A percentile compares a stretch with the other conserved stretches of the same genome.
phyloP scores from a whole-genome alignment of 2,113 vertebrate species.

The Lagopus leucura region DNA sequence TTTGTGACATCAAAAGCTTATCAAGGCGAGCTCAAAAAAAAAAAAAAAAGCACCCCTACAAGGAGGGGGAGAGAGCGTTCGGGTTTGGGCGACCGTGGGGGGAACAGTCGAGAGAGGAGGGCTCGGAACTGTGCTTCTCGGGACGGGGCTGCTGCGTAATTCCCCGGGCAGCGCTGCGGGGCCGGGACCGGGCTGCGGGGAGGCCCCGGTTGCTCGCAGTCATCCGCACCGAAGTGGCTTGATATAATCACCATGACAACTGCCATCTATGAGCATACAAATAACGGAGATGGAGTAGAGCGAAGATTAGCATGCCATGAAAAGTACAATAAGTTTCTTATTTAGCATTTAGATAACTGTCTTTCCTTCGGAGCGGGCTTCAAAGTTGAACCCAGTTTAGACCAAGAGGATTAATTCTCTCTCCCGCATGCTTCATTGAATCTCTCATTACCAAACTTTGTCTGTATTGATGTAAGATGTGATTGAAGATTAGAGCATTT shows the following conservation, averaged over 20 bases:
- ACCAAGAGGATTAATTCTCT: constrained; percentile 99
- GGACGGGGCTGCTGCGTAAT: no score
- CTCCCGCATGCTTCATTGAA: constrained; percentile 99
- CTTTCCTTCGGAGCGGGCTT: constrained; percentile 96
- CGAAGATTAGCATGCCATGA: constrained; percentile 99
- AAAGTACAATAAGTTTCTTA: constrained; percentile 99
- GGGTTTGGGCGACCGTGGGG: background rate
- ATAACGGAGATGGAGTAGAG: constrained; percentile 96
- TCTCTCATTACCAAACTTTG: constrained; percentile 99
- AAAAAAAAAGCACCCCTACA: background rate
- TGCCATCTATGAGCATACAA: constrained; percentile 89
- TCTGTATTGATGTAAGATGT: constrained; percentile 99
- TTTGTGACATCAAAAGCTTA: constrained; percentile 67
- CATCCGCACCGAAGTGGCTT: constrained; percentile 82
- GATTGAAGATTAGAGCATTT: constrained; percentile 99
- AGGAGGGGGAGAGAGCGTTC: background rate
- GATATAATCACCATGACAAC: constrained; percentile 97
- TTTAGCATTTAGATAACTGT: constrained; percentile 99
- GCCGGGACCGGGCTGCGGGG: constrained; percentile 28
- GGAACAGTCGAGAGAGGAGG: background rate
- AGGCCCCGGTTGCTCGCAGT: constrained; percentile 72
- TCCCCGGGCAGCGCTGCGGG: no score
- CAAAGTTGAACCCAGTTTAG: constrained; percentile 99
- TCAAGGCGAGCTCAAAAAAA: background rate
- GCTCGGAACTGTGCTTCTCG: no score